Percentiles rank a stretch among this genome's conserved stretches.
These are phyloP conservation scores for Oasisia sp. DNA, from an alignment of 2,888 invertebrate genomes.

Conservation along the genomic window DNA sequence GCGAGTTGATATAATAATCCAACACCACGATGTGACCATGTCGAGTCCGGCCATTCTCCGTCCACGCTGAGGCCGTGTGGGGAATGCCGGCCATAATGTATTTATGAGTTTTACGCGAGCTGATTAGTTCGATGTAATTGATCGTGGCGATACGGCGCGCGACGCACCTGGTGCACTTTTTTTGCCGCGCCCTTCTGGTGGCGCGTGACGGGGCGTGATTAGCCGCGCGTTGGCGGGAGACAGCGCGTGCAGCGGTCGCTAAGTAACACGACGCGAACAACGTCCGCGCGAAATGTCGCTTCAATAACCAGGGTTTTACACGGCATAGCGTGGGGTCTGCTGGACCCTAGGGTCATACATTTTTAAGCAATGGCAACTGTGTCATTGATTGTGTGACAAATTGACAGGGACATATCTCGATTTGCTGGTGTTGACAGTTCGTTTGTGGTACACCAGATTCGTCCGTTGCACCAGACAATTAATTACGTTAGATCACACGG, in stretches of 20 bases:
- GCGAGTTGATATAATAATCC: too few species aligned
- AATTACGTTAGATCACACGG: not conserved
- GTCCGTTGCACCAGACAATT: not conserved
- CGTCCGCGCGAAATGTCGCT: not conserved
- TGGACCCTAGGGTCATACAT: not conserved
- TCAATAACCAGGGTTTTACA: not conserved
- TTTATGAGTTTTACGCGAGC: constrained; percentile 10
- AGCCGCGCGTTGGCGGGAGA: not conserved
- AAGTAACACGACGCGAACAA: not conserved
- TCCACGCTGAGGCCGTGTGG: not conserved
- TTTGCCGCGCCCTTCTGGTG: not conserved
- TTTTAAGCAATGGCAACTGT: not conserved
- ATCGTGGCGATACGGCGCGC: not conserved
- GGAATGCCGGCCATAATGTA: not conserved
- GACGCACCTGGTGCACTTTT: not conserved
- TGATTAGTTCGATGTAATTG: constrained; percentile 13
- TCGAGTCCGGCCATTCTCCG: not conserved
- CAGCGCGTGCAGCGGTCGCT: not conserved
- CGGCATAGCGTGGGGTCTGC: not conserved
- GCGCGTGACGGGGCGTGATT: constrained; percentile 2
- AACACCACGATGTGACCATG: too few species aligned
- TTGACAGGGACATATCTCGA: not conserved
- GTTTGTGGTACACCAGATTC: not conserved
- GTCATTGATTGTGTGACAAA: not conserved
- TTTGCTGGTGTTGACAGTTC: not conserved